A percentile compares a stretch with the other conserved stretches of the same genome.
These are phyloP conservation scores for Trissolcus brochymenae DNA, from an alignment of 2,888 invertebrate genomes.

Conservation along the genomic window DNA sequence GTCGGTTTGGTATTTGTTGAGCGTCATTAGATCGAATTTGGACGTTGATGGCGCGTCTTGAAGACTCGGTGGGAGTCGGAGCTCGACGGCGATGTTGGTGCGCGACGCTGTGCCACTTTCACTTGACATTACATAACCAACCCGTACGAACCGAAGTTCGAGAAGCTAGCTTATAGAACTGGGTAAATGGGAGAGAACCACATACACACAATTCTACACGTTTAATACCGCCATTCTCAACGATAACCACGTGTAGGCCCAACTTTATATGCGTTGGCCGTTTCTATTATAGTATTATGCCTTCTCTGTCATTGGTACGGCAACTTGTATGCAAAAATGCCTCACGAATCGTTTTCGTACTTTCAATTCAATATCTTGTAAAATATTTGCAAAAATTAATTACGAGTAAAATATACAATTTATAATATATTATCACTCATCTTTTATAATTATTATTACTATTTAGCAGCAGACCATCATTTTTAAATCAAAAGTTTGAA, in stretches of 20 bases:
- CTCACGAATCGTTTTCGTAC: too few relatives aligned
- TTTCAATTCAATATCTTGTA: too few relatives aligned
- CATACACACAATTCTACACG: constrained; percentile 70
- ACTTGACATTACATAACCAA: constrained; percentile 76
- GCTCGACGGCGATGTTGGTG: constrained; percentile 63
- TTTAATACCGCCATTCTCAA: constrained; percentile 52
- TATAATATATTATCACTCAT: too few relatives aligned
- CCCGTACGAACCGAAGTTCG: constrained; percentile 67
- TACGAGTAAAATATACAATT: background rate
- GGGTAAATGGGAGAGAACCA: constrained; percentile 75
- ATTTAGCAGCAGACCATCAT: constrained; percentile 15
- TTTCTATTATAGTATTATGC: constrained; percentile 34
- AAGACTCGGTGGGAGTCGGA: constrained; percentile 46
- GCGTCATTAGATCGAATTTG: constrained; percentile 52
- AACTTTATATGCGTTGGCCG: constrained; percentile 39
- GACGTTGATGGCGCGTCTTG: constrained; percentile 40
- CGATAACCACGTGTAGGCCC: constrained; percentile 51
- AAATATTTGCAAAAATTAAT: background rate
- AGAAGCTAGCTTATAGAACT: constrained; percentile 69
- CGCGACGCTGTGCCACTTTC: constrained; percentile 75
- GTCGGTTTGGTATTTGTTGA: constrained; percentile 21
- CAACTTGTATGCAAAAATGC: too few relatives aligned
- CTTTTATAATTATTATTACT: background rate
- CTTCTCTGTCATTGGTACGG: too few relatives aligned
- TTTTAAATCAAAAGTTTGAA: constrained; percentile 4